Evolutionary conservation across 2,113 vertebrate genomes (phyloP), one percentile per base, ranked within the genome.

Genomic region (human): DNA sequence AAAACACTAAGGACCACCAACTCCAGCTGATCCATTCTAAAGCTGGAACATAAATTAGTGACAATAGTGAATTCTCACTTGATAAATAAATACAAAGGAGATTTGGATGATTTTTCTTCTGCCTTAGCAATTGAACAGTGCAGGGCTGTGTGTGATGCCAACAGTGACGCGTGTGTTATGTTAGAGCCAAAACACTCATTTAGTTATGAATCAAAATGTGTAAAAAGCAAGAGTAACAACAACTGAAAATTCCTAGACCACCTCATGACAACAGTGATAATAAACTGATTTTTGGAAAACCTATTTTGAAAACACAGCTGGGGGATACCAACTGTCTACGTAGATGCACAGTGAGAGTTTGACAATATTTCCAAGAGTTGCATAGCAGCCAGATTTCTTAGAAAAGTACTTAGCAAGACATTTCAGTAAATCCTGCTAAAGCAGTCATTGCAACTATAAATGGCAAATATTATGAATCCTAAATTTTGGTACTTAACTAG

Each of bases 121-220:
- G 0, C 11, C 17, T 59, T 10, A 20, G 32, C 68, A 6, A 6
- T 9, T 2, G 61, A 30, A 25, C 45, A 79, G 22, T 11, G 27
- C n/a, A 2, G 20, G 22, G 22, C 5, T 25, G 23, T 23, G 0
- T 10, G 23, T 1, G 20, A 38, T 2, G 22, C 0, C 2, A 17
- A 30, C 27, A 16, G 43, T 1, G 30, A 4, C 4, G 4, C 3
- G 1, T 11, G 0, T 30, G 23, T 40, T 40, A 4, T 14, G 22
- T 86, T 32, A 4, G 18, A 40, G 64, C 35, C 55, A 84, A 23
- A 38, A 27, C 35, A 10, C n/a, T 57, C 5, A 2, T n/a, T 83
- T 59, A 52, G 35, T 27, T 18, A 3, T 32, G 61, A 43, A 32
- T 73, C 38, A 38, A n/a, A 64, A 35, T 55, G 30, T 7, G 23